Conservation (phyloP, 1,140 invertebrate species). For the Ceratoteleas bidentatus region DNA sequence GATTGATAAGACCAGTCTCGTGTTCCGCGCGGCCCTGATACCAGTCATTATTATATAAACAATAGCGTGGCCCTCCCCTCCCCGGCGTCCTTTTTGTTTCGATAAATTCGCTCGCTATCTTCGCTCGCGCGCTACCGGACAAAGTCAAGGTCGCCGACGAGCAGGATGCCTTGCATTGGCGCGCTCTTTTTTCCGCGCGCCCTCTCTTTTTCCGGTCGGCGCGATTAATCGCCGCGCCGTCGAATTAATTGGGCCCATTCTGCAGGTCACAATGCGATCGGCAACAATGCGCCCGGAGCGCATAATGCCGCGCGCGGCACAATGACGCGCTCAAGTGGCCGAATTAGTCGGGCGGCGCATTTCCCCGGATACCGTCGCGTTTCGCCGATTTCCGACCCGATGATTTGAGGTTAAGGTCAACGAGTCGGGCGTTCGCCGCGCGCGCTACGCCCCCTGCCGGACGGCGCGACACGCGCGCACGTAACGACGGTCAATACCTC, state of each 20-base stretch:
- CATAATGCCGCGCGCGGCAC: slow-evolving; percentile 50
- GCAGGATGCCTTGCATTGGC: slow-evolving; percentile 38
- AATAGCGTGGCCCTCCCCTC: not conserved
- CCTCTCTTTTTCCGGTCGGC: slow-evolving; percentile 45
- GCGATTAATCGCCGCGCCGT: slow-evolving; percentile 43
- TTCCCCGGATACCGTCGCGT: slow-evolving; percentile 2
- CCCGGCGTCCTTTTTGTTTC: slow-evolving; percentile 24
- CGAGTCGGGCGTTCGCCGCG: not conserved
- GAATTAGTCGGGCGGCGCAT: slow-evolving; percentile 54
- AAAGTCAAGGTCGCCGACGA: slow-evolving; percentile 61
- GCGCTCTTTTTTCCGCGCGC: slow-evolving; percentile 11
- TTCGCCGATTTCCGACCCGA: slow-evolving; percentile 8
- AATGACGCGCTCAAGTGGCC: slow-evolving; percentile 41
- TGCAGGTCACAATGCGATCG: slow-evolving; percentile 31
- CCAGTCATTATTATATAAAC: too few species aligned
- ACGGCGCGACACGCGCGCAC: too few species aligned
- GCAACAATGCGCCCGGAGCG: slow-evolving; percentile 32
- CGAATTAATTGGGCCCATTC: slow-evolving; percentile 42
- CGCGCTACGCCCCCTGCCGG: too few species aligned
- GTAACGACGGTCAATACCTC: too few species aligned
- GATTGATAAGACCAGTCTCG: too few species aligned
- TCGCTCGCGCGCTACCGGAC: slow-evolving; percentile 44
- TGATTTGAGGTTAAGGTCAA: slow-evolving; percentile 41
- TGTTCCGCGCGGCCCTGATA: too few species aligned
- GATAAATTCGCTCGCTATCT: slow-evolving; percentile 56